Percentiles rank a stretch among this genome's conserved stretches.
These are phyloP conservation scores for Vanessa atalanta DNA, from an alignment of 1,140 invertebrate genomes.

Conservation along the genomic window DNA sequence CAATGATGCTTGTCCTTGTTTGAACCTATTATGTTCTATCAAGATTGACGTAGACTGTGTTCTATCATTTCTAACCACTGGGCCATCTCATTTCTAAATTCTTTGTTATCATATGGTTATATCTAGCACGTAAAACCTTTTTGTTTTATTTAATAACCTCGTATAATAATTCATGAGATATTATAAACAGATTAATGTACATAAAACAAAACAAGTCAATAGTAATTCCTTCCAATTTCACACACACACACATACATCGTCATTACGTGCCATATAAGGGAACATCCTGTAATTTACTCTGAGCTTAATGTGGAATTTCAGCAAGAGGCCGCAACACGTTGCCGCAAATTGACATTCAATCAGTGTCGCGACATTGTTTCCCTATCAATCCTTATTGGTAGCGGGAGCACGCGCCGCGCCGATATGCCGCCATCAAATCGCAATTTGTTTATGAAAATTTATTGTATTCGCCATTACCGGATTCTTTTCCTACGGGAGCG, in stretches of 20 bases:
- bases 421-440: constrained; percentile 78
- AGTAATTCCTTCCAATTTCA: constrained; percentile 5
- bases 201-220: neutral
- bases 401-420: constrained; percentile 64
- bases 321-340: constrained; percentile 48
- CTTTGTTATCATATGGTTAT: too few species aligned
- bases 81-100: too few species aligned
- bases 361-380: constrained; percentile 77
- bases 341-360: constrained; percentile 78
- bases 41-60: too few species aligned
- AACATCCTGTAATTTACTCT: constrained; percentile 32
- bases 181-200: neutral
- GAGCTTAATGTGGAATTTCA: constrained; percentile 44
- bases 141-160: too few species aligned
- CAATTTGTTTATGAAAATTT: constrained; percentile 82
- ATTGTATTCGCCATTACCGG: constrained; percentile 80
- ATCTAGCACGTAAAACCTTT: too few species aligned
- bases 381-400: constrained; percentile 79
- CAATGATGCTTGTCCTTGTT: too few species aligned
- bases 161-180: too few species aligned
- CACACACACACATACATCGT: neutral
- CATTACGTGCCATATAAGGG: constrained; percentile 12
- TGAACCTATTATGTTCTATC: too few species aligned
- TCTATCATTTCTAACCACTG: too few species aligned
- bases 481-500: constrained; percentile 79